phyloP scores from a whole-genome alignment of 2,797 vertebrate genomes.

The Mareca strepera region DNA sequence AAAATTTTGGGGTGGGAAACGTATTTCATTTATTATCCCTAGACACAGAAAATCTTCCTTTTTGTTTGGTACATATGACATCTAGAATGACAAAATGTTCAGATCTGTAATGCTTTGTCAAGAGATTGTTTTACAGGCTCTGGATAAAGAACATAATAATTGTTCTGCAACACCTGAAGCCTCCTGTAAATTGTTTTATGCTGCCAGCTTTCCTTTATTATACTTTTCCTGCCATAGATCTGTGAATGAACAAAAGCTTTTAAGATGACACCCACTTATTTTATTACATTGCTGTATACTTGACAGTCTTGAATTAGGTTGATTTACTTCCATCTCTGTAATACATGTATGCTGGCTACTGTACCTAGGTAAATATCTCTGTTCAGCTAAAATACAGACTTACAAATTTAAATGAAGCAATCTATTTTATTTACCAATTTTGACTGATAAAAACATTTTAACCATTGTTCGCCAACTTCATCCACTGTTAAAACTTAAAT shows the following conservation, averaged over 20 bases:
- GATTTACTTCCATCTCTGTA: neutral
- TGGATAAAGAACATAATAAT: neutral
- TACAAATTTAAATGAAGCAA: neutral
- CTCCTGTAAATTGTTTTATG: conserved; percentile 25
- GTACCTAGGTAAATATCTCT: neutral
- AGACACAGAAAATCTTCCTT: neutral
- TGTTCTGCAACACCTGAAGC: conserved; percentile 22
- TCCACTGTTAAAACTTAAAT: neutral
- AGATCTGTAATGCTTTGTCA: conserved; percentile 22
- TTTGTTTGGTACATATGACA: neutral
- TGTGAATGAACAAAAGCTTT: conserved; percentile 18
- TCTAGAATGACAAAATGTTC: conserved; percentile 25
- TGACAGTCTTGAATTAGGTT: neutral
- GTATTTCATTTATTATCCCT: neutral
- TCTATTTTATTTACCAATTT: neutral
- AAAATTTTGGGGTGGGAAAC: neutral
- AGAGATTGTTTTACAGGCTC: neutral
- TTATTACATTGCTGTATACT: neutral
- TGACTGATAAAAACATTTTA: neutral
- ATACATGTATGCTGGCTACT: neutral
- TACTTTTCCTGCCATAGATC: conserved; percentile 2
- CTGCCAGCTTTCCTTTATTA: neutral
- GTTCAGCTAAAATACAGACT: neutral
- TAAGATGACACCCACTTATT: neutral
- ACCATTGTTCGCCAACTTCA: neutral